Percentiles rank a stretch among this genome's conserved stretches.
phyloP scores from a whole-genome alignment of 2,113 vertebrate species.

The Electrona antarctica region DNA sequence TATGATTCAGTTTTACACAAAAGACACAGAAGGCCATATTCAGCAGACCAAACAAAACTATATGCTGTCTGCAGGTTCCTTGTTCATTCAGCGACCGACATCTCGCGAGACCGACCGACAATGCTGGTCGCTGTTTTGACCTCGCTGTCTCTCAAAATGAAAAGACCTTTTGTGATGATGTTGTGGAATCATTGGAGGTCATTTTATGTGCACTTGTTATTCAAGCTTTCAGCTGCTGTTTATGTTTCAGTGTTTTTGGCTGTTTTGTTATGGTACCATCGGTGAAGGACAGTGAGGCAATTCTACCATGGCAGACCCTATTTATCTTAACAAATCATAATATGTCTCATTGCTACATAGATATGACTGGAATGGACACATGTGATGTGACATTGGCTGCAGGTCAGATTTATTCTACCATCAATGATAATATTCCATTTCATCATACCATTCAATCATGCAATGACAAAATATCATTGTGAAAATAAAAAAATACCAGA shows the following conservation, averaged over 20 bases:
- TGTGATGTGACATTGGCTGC: not conserved
- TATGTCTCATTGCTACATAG: constrained; percentile 5
- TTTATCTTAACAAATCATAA: constrained; percentile 33
- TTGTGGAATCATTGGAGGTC: constrained; percentile 1
- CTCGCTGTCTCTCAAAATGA: not conserved
- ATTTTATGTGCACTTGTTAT: not conserved
- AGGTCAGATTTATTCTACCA: not conserved
- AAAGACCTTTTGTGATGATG: not conserved
- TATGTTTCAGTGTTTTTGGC: constrained; percentile 29
- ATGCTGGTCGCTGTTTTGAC: too few species aligned
- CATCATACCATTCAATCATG: too few species aligned
- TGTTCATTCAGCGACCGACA: not conserved
- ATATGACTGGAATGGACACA: not conserved
- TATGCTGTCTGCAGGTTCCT: not conserved
- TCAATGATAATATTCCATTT: not conserved
- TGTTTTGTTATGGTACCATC: constrained; percentile 54
- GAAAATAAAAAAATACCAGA: not conserved
- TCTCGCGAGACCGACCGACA: too few species aligned
- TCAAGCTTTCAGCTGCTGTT: constrained; percentile 18
- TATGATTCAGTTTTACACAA: not conserved
- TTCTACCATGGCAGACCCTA: constrained; percentile 38
- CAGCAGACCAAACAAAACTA: not conserved
- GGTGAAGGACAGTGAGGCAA: constrained; percentile 36
- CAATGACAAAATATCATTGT: not conserved
- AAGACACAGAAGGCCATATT: not conserved